Conservation (phyloP, 2,888 invertebrate genomes). For the Gymnocheta viridis region DNA sequence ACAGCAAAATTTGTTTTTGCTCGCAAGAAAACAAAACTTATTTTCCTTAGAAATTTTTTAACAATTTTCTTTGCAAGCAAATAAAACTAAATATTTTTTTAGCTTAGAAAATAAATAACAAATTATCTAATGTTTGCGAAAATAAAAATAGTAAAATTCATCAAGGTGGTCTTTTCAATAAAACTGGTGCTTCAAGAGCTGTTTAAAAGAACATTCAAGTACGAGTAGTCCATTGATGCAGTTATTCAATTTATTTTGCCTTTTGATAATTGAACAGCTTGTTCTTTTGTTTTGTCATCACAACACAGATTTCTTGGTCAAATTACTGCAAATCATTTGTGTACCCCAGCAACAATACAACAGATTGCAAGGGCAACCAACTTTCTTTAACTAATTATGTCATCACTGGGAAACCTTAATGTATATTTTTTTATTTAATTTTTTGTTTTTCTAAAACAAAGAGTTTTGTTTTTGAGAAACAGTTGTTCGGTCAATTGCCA, state of each 20-base stretch:
- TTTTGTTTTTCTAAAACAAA: not conserved
- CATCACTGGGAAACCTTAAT: conserved; percentile 30
- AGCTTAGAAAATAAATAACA: not conserved
- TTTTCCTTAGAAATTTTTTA: too few species aligned
- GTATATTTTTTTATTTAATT: not conserved
- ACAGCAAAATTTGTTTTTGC: not conserved
- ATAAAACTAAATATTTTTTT: not conserved
- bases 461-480: not conserved
- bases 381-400: conserved; percentile 54
- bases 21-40: too few species aligned
- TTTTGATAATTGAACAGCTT: conserved; percentile 54
- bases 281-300: conserved; percentile 29
- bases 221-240: conserved; percentile 20
- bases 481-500: conserved; percentile 1
- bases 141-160: not conserved
- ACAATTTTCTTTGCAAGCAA: not conserved
- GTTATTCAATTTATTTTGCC: not conserved
- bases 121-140: not conserved
- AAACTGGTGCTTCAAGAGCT: not conserved
- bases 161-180: conserved; percentile 37
- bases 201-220: conserved; percentile 20
- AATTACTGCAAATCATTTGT: conserved; percentile 50
- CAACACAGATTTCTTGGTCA: conserved; percentile 59
- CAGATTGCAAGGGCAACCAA: conserved; percentile 24
- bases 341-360: not conserved